A percentile compares a stretch with the other conserved stretches of the same genome.
Evolutionary conservation across 2,888 invertebrate species (phyloP).

Genomic region (Drosophila seclusa): DNA sequence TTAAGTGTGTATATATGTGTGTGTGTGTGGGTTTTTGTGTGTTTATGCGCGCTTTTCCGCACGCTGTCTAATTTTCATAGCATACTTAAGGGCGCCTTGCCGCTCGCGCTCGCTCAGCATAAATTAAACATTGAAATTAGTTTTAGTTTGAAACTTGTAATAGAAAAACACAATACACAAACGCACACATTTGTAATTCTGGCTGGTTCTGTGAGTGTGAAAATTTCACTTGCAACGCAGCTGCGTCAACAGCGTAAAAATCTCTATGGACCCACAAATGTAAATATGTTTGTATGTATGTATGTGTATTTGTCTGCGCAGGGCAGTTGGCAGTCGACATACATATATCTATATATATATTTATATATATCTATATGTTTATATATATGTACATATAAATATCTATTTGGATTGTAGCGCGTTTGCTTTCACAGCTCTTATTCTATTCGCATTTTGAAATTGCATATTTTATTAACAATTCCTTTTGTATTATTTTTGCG

Average conservation of each 20-base stretch:
- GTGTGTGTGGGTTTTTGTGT: neutral
- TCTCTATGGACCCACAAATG: constrained; percentile 13
- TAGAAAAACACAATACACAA: constrained; percentile 24
- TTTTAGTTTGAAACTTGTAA: constrained; percentile 48
- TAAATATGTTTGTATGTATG: constrained; percentile 4
- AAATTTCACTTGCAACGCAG: constrained; percentile 51
- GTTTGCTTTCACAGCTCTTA: constrained; percentile 48
- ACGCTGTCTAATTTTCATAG: constrained; percentile 17
- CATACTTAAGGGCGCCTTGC: constrained; percentile 14
- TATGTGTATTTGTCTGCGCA: neutral
- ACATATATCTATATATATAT: neutral
- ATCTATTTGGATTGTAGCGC: constrained; percentile 52
- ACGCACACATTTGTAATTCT: constrained; percentile 8
- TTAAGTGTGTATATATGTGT: neutral
- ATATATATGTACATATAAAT: neutral
- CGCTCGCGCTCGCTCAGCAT: constrained; percentile 18
- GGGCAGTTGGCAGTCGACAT: constrained; percentile 27
- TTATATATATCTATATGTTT: neutral
- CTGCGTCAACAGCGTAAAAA: constrained; percentile 51
- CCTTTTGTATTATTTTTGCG: constrained; percentile 19
- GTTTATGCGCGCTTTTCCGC: constrained; percentile 8
- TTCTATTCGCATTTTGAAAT: constrained; percentile 26
- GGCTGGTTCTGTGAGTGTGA: constrained; percentile 30
- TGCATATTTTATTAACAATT: constrained; percentile 56
- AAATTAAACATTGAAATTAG: constrained; percentile 62